Evolutionary conservation across 2,113 vertebrate species (phyloP).

Genomic region (Chloroceryle aenea): DNA sequence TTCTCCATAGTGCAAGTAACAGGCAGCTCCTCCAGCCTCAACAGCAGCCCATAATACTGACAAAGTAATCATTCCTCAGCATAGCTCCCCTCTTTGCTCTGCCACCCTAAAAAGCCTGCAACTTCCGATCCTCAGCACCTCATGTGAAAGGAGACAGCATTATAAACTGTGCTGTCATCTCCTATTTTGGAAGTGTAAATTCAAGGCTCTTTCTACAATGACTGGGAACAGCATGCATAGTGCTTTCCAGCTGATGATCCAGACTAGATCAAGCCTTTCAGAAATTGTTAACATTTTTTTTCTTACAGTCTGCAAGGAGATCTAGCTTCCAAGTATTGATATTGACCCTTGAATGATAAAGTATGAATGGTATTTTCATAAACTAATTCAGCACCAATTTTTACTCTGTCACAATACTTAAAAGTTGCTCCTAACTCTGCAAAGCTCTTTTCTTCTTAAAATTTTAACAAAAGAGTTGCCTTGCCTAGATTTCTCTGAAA

Average conservation of each 20-base stretch:
- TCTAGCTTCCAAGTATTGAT: not conserved
- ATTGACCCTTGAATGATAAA: not conserved
- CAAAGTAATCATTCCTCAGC: not conserved
- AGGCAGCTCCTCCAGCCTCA: not conserved
- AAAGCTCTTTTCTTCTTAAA: not conserved
- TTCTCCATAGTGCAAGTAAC: not conserved
- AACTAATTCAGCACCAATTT: not conserved
- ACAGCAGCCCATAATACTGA: not conserved
- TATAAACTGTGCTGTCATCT: not conserved
- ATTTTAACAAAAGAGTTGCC: not conserved
- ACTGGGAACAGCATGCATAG: not conserved
- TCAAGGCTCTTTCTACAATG: not conserved
- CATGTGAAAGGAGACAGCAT: not conserved
- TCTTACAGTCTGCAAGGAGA: not conserved
- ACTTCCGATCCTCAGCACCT: not conserved
- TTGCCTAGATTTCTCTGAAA: slow-evolving; percentile 46
- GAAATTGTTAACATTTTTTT: not conserved
- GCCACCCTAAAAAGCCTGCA: not conserved
- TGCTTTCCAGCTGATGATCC: not conserved
- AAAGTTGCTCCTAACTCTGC: not conserved
- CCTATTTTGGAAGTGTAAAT: not conserved
- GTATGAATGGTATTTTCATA: not conserved
- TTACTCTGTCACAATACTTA: not conserved
- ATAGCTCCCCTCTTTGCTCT: not conserved
- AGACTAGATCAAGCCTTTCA: not conserved